These are phyloP conservation scores for Metopolophium dirhodum DNA, from an alignment of 1,140 invertebrate species.

Conservation along the genomic window DNA sequence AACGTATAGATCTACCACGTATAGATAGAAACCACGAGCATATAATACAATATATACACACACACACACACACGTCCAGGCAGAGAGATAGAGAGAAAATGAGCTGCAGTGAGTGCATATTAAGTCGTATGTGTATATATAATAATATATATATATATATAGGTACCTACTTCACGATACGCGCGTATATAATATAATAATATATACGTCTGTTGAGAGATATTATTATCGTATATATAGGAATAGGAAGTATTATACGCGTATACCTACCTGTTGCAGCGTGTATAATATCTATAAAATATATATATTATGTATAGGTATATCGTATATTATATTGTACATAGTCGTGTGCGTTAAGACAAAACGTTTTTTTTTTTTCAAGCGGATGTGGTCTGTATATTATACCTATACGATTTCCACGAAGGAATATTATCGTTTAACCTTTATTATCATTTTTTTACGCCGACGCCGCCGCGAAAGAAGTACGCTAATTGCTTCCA, in stretches of 20 bases:
- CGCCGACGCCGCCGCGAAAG: background rate
- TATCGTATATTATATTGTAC: background rate
- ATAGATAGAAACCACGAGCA: background rate
- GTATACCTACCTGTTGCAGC: background rate
- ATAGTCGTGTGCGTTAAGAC: background rate
- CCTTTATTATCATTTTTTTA: conserved; percentile 21
- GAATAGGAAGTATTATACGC: background rate
- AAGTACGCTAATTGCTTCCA: background rate
- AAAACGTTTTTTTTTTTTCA: background rate
- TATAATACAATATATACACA: background rate
- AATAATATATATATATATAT: background rate
- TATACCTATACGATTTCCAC: background rate
- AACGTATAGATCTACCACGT: background rate
- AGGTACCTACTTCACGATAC: background rate
- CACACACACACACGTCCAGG: background rate
- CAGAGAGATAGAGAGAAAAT: background rate
- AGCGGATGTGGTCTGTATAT: background rate
- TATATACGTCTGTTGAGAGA: background rate
- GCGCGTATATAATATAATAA: background rate
- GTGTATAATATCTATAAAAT: background rate
- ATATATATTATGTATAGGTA: background rate
- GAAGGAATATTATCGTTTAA: conserved; percentile 24
- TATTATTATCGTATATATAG: background rate
- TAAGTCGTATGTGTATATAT: conserved; percentile 10
- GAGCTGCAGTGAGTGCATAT: background rate